Evolutionary conservation across 2,888 invertebrate genomes (phyloP), one percentile per base, ranked within the genome.

Genomic region (Nemoura dubitans): DNA sequence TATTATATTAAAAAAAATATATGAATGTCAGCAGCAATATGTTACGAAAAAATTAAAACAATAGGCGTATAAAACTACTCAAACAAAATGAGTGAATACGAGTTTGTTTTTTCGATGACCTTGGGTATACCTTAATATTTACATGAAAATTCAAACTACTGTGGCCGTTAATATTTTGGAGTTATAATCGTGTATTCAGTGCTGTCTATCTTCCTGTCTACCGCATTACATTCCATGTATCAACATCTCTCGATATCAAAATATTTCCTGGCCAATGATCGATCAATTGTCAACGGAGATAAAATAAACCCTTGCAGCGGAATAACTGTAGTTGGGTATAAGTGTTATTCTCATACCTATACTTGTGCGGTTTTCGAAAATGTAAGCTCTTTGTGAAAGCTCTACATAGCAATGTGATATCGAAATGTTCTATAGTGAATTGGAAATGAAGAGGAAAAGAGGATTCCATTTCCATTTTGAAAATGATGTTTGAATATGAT

Each of bases 381-480:
- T 59, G 21, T 59, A 59, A 59, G 59, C 59, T 59, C 59, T 59
- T 59, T 59, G 59, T 59, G 59, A 59, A 7, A 7, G 36, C 36
- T 36, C 36, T 36, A 36, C 10, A 3, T 76, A 76, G 76, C 78
- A 21, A 78, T 78, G n/a, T 26, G 16, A 2, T 14, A 78, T 78
- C 59, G 59, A 10, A 27, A 78, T n/a, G 7, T 26, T 78, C 78
- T 78, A 78, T 78, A n/a, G 78, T 78, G 78, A 28, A 26, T 85
- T 29, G 84, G 86, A 87, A 87, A 88, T 87, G 88, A 86, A 87
- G 88, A 87, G 88, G 87, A 88, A 88, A 88, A 88, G 87, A 42
- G 83, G 88, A 88, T 88, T 88, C 86, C 86, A 84, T 82, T 88
- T 88, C 86, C 86, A 83, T 87, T 87, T 86, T 78, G 78, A 78